Conservation (phyloP, 2,888 invertebrate species). For the Nymphalis c-album region DNA sequence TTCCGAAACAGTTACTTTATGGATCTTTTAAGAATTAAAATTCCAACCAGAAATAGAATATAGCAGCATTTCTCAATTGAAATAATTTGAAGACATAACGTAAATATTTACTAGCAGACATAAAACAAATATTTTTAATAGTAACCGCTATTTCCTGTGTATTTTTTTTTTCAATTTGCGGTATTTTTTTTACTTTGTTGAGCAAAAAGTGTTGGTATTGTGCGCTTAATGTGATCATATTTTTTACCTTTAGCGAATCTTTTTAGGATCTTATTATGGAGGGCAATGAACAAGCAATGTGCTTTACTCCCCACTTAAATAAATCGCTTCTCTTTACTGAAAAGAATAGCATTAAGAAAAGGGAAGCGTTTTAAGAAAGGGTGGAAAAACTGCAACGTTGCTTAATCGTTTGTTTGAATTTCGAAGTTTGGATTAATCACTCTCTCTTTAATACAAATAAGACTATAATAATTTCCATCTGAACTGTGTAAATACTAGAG, state of each 20-base stretch:
- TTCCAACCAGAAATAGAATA: constrained; percentile 35
- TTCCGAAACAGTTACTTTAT: constrained; percentile 39
- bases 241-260: constrained; percentile 53
- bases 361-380: constrained; percentile 47
- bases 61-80: no score
- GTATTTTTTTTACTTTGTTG: constrained; percentile 41
- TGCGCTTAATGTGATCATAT: constrained; percentile 63
- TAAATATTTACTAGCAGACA: no score
- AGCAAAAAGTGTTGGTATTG: constrained; percentile 52
- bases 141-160: no score
- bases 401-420: constrained; percentile 58
- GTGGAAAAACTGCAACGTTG: constrained; percentile 57
- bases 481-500: background rate
- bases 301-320: constrained; percentile 59
- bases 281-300: constrained; percentile 62
- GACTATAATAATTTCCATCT: background rate
- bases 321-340: constrained; percentile 66
- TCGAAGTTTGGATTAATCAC: constrained; percentile 30
- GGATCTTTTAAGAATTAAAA: constrained; percentile 32
- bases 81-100: no score
- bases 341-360: constrained; percentile 45
- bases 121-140: background rate
- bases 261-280: constrained; percentile 50
- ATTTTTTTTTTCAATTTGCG: background rate
- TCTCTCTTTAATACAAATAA: constrained; percentile 23